Conservation (phyloP, 2,113 vertebrate species). For the Passer montanus region DNA sequence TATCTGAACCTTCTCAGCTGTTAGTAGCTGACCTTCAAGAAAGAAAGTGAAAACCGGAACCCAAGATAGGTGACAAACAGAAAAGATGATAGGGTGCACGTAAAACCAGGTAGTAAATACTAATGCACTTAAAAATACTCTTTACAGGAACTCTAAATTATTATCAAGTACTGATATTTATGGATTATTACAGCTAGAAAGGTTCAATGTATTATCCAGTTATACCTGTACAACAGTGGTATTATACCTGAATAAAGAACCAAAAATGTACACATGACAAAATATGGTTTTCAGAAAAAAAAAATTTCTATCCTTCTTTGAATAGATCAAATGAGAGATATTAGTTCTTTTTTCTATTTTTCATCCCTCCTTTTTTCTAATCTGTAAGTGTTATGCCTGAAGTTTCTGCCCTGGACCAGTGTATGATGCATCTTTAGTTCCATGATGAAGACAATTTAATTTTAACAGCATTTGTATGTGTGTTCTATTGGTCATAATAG, state of each 20-base stretch:
- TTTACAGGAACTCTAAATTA: background rate
- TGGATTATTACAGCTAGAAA: background rate
- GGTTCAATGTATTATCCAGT: background rate
- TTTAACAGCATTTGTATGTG: background rate
- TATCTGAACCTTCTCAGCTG: background rate
- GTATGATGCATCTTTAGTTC: background rate
- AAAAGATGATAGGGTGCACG: background rate
- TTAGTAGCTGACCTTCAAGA: background rate
- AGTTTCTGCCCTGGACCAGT: background rate
- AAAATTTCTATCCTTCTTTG: background rate
- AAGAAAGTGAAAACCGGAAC: background rate
- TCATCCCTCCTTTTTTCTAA: background rate
- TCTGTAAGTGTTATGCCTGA: background rate
- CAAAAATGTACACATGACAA: background rate
- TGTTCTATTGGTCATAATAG: background rate
- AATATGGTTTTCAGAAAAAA: background rate
- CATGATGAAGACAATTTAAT: background rate
- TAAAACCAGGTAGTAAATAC: background rate
- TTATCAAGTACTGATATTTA: background rate
- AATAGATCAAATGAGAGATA: background rate
- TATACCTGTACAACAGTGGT: background rate
- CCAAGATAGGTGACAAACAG: background rate
- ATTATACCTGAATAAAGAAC: background rate
- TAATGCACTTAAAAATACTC: background rate
- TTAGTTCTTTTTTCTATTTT: background rate